These are phyloP conservation scores for Taeniopygia guttata DNA, from an alignment of 2,797 vertebrate species.

Conservation along the genomic window DNA sequence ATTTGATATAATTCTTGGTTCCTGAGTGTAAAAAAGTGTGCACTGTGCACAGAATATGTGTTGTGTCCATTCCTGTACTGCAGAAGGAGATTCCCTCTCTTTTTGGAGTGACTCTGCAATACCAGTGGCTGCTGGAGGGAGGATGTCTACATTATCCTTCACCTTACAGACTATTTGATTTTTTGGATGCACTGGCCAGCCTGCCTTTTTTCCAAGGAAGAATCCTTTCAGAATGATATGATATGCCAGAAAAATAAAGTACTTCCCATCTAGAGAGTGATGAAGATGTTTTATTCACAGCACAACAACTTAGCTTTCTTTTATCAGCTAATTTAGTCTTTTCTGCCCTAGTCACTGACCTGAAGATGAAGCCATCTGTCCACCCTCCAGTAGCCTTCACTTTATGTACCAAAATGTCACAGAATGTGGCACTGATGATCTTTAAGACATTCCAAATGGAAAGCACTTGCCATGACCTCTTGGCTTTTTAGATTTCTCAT, in stretches of 20 bases:
- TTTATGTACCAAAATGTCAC: neutral
- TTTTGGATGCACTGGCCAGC: neutral
- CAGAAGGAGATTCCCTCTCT: neutral
- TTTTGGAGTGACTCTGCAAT: neutral
- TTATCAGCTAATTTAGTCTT: neutral
- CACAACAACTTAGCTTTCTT: neutral
- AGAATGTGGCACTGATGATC: neutral
- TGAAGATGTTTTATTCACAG: neutral
- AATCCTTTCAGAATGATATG: neutral
- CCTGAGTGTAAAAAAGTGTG: neutral
- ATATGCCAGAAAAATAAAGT: neutral
- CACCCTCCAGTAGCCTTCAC: neutral
- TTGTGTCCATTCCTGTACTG: neutral
- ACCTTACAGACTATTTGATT: neutral
- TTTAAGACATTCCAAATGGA: neutral
- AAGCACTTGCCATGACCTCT: neutral
- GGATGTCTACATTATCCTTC: neutral
- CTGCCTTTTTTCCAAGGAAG: neutral
- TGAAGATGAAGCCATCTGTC: slow-evolving; percentile 23
- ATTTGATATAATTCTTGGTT: neutral
- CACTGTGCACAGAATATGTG: neutral
- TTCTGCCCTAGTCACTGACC: slow-evolving; percentile 30
- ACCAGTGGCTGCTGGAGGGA: neutral
- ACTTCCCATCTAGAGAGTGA: neutral
- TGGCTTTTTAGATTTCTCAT: neutral